These are phyloP conservation scores for Paradoxurus hermaphroditus DNA, from an alignment of 2,113 vertebrate genomes.

Conservation along the genomic window DNA sequence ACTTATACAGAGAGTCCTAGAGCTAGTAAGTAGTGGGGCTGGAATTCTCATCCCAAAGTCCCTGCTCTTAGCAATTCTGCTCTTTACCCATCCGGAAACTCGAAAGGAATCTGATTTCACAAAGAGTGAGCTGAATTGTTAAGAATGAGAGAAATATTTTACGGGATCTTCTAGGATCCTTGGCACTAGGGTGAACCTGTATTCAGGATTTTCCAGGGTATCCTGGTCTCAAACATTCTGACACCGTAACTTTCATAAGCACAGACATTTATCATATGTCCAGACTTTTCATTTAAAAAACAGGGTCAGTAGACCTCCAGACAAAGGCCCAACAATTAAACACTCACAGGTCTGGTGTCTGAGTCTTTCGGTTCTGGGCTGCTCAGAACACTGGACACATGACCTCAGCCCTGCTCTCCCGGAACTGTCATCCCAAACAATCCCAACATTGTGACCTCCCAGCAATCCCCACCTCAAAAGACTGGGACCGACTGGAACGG, in stretches of 20 bases:
- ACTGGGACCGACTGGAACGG: slow-evolving; percentile 73
- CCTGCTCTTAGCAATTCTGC: neutral
- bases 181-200: neutral
- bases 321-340: slow-evolving; percentile 31
- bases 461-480: slow-evolving; percentile 68
- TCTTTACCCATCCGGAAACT: neutral
- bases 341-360: neutral
- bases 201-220: neutral
- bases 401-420: slow-evolving; percentile 38
- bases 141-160: neutral
- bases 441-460: slow-evolving; percentile 58
- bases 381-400: slow-evolving; percentile 38
- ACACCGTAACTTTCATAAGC: neutral
- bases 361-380: neutral
- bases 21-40: neutral
- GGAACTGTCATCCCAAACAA: slow-evolving; percentile 68
- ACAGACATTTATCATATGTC: neutral
- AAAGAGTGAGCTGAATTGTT: neutral
- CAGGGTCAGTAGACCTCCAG: neutral
- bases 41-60: neutral
- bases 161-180: neutral
- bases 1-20: neutral
- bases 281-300: neutral
- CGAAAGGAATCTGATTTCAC: neutral
- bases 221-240: neutral